Conservation (phyloP, 2,113 vertebrate species). For the Hemicordylus capensis region DNA sequence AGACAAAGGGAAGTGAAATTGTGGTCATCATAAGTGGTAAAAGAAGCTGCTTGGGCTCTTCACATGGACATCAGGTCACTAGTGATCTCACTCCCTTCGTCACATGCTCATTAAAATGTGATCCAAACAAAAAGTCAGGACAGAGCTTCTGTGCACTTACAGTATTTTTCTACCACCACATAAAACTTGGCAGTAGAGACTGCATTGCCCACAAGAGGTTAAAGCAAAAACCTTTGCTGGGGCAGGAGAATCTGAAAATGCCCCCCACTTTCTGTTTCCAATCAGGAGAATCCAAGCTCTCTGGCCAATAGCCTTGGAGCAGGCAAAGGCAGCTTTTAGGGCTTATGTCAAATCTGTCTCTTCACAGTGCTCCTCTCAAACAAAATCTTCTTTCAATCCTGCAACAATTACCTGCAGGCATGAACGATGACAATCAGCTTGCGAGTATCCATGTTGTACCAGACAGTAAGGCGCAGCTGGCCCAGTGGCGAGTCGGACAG, state of each 20-base stretch:
- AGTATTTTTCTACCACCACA: too few species aligned
- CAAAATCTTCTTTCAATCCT: background rate
- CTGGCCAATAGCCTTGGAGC: too few species aligned
- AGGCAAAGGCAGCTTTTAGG: accelerated
- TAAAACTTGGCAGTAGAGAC: background rate
- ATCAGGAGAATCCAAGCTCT: background rate
- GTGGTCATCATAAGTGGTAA: background rate
- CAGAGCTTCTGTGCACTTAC: too few species aligned
- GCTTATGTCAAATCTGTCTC: accelerated
- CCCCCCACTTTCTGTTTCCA: too few species aligned
- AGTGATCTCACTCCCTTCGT: background rate
- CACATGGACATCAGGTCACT: background rate
- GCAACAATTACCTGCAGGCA: slow-evolving; percentile 81
- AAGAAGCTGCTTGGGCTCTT: background rate
- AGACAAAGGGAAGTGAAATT: background rate
- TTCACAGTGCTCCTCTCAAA: accelerated
- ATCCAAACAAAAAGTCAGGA: too few species aligned
- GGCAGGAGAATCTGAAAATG: background rate
- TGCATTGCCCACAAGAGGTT: background rate
- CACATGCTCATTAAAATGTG: background rate
- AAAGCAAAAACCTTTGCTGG: background rate
- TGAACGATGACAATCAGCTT: slow-evolving; percentile 83
- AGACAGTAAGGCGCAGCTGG: slow-evolving; percentile 84
- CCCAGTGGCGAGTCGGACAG: slow-evolving; percentile 63
- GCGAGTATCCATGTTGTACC: slow-evolving; percentile 83